Evolutionary conservation across 2,113 vertebrate genomes (phyloP), one percentile per base, ranked within the genome.

Genomic region (Lepus timidus): DNA sequence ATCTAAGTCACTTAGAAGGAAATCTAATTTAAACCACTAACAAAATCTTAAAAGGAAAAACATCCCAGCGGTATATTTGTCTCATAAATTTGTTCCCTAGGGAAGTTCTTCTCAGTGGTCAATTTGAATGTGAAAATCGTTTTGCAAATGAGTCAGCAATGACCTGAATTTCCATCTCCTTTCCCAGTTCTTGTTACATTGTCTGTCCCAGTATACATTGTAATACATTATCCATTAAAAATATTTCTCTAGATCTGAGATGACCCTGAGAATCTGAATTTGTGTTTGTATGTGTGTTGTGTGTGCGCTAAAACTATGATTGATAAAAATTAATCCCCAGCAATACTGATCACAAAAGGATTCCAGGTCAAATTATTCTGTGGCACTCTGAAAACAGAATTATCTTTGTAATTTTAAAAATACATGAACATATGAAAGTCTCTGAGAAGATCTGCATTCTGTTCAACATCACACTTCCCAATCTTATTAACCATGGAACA

Each of bases 1-100:
- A 78, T 88, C 16, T 64, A 86, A 88, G 25, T 3, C 16, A 62
- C 31, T 74, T 87, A 49, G 9, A 81, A 68, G 22, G 36, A 52
- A 70, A 85, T 81, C 39, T 83, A 29, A 23, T 68, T 55, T 88
- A 65, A 93, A 44, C 14, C 27, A 87, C 39, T 70, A 51, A 73
- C 76, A 67, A 58, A 61, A 93, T 81, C 68, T 79, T 95, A 51
- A 44, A 65, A 64, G 51, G 9, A 70, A 91, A 93, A 96, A 58
- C 9, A 68, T 76, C 86, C 13, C 9, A 67, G 23, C 20, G 29
- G 64, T 61, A 73, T 75, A 84, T 64, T 93, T 87, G 20, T 33
- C 85, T 93, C 79, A 39, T 85, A 68, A 58, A 74, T 86, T 68
- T 93, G 20, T 96, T 75, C 22, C 92, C n/a, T 33, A 73, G 51